phyloP scores from a whole-genome alignment of 2,113 vertebrate species.

The Crotalus helleri region DNA sequence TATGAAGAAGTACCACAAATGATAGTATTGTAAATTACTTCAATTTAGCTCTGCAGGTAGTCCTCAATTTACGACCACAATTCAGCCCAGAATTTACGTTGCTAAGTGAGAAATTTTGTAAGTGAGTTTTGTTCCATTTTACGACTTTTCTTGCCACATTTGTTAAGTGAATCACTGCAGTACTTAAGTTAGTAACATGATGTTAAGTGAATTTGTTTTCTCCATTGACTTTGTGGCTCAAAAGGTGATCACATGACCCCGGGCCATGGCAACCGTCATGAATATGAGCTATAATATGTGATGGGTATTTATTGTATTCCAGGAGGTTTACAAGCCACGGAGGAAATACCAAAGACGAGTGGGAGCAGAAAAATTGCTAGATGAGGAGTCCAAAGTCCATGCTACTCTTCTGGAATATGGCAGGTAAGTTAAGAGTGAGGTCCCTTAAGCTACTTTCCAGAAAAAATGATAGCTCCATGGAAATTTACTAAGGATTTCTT shows the following conservation, averaged over 20 bases:
- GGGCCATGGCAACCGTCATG: too few species aligned
- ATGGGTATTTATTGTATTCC: conserved; percentile 32
- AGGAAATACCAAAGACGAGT: conserved; percentile 87
- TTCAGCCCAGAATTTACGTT: too few species aligned
- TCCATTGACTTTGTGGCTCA: too few species aligned
- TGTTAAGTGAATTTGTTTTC: too few species aligned
- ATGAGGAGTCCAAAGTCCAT: conserved; percentile 93
- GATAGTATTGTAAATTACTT: neutral
- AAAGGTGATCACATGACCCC: too few species aligned
- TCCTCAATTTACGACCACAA: too few species aligned
- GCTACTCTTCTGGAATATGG: conserved; percentile 93
- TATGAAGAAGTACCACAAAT: neutral
- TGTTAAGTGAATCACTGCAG: too few species aligned
- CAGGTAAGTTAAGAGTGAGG: conserved; percentile 70
- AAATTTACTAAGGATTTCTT: neutral
- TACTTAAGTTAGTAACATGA: too few species aligned
- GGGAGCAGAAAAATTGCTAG: conserved; percentile 81
- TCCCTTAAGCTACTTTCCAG: neutral
- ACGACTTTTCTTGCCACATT: too few species aligned
- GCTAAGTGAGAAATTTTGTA: too few species aligned
- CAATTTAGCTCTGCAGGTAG: neutral
- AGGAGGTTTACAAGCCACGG: conserved; percentile 92
- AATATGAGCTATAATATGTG: neutral
- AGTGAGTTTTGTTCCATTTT: too few species aligned
- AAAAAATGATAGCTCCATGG: neutral